Base-by-base conservation (phyloP, 37 sponge, comb jelly and placozoan genomes). In the Eunapius fragilis region DNA sequence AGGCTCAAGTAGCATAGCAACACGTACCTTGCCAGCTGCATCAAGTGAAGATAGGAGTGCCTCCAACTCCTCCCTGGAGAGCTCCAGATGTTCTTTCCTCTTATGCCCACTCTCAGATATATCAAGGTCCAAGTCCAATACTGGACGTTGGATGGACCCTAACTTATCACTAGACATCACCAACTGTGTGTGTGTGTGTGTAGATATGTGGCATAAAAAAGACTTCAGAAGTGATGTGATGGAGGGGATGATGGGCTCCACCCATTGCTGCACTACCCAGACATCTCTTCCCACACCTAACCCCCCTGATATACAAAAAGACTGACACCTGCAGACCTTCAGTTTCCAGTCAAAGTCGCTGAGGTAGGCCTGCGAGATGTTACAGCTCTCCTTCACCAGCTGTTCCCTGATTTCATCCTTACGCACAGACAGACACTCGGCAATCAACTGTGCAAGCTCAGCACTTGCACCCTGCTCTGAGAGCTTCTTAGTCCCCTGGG, bases 131-230 rank as follows among this genome's bases (percentile, higher is more conserved):
- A 93, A 37, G 22, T 78, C 67, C 24, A 93, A 25, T n/a, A 93
- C 69, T 13, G 93, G 93, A 80, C 86, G 72, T 73, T 85, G 87
- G 69, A 93, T 85, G 50, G 79, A 75, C 10, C 89, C 90, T 68
- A 93, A 69, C 82, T 93, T 86, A 49, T 86, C 90, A 86, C 93
- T 93, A 76, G 90, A 89, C 81, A 93, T 85, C 33, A 93, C 80
- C 80, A 93, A 72, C 93, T 93, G 78, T 7, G 75, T 25, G 68
- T 28, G 45, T n/a, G n/a, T n/a, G n/a, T n/a, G n/a, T n/a, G n/a
- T n/a, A n/a, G n/a, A n/a, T n/a, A n/a, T n/a, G n/a, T n/a, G n/a
- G n/a, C n/a, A n/a, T n/a, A n/a, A n/a, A n/a, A n/a, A n/a, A n/a
- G n/a, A n/a, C n/a, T n/a, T n/a, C n/a, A n/a, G n/a, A n/a, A n/a